Base-by-base conservation (phyloP, 37 sponge, comb jelly and placozoan genomes). In the Axinella damicornis region DNA sequence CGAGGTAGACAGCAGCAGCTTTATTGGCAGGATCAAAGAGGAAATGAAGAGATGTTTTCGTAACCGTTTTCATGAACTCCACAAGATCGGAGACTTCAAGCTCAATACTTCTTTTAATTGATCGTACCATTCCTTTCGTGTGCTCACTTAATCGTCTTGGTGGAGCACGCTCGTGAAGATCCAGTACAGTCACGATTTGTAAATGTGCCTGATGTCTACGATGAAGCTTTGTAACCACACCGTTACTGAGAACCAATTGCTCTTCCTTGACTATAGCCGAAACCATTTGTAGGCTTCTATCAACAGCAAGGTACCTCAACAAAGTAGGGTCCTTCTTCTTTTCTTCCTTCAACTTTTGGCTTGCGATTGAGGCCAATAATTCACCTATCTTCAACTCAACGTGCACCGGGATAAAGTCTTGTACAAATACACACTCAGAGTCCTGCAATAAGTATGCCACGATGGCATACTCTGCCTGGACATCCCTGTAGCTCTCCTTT, bases 1-100 rank as follows among this genome's bases (percentile, higher is more conserved):
- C 94, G 0, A 88, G 60, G 37, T 58, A 38, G 0, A 57, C 5
- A 17, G 40, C 38, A 25, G 87, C 71, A 24, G 80, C 79, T 62
- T 34, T 2, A 28, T 69, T 72, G 55, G 28, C 20, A 15, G 28
- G 16, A 30, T 53, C 37, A 31, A 86, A 61, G 37, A 86, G 46
- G 32, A 86, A 41, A 17, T 86, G 87, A 14, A 86, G 21, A 21
- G 69, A 69, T 0, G 35, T 25, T 20, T 69, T 69, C 15, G 28
- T 21, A 20, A 24, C 2, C 9, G 69, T 35, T 17, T 17, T 37
- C 17, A 69, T 14, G 20, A 57, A 54, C 0, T 78, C 53, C 18
- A 54, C 18, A 2, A 80, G 36, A 21, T 57, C 35, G 0, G 68
- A 22, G 56, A 80, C 68, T 55, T 33, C 33, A 11, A 55, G 18